Evolutionary conservation across 1,140 invertebrate genomes (phyloP).

Genomic region (Carposina sasakii): DNA sequence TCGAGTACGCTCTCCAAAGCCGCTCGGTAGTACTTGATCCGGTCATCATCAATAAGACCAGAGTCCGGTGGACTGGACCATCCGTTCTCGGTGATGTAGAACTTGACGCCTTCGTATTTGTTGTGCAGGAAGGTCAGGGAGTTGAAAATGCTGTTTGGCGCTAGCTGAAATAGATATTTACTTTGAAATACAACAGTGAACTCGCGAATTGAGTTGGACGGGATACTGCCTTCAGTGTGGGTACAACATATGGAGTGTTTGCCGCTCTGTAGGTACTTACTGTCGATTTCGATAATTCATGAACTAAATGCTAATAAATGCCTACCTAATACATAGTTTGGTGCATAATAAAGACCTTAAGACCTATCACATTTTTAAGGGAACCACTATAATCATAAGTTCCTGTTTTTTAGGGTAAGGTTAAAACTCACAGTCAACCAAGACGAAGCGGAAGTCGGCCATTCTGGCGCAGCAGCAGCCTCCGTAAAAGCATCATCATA

Average conservation of each 20-base stretch:
- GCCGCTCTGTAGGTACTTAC: too few relatives aligned
- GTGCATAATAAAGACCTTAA: too few relatives aligned
- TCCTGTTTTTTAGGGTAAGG: too few relatives aligned
- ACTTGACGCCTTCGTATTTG: conserved; percentile 56
- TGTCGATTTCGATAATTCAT: too few relatives aligned
- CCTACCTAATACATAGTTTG: too few relatives aligned
- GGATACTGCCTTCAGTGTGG: too few relatives aligned
- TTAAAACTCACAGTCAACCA: conserved; percentile 32
- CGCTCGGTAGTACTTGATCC: conserved; percentile 14
- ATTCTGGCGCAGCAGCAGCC: conserved; percentile 19
- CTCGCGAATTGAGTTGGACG: too few relatives aligned
- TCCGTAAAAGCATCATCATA: conserved; percentile 27
- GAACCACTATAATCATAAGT: too few relatives aligned
- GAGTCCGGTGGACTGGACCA: conserved; percentile 47
- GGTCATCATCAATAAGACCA: conserved; percentile 58
- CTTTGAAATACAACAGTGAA: too few relatives aligned
- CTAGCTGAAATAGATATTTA: conserved; percentile 1
- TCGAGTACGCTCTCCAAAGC: conserved; percentile 75
- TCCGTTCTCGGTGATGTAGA: conserved; percentile 74
- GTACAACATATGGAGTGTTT: too few relatives aligned
- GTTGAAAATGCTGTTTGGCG: conserved; percentile 57
- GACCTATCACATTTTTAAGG: too few relatives aligned
- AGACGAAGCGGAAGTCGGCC: conserved; percentile 25
- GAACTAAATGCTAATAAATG: too few relatives aligned
- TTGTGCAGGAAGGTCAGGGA: conserved; percentile 63